Percentiles rank a stretch among this genome's conserved stretches.
Conservation (phyloP, 2,113 vertebrate species). For the Lagenorhynchus albirostris region DNA sequence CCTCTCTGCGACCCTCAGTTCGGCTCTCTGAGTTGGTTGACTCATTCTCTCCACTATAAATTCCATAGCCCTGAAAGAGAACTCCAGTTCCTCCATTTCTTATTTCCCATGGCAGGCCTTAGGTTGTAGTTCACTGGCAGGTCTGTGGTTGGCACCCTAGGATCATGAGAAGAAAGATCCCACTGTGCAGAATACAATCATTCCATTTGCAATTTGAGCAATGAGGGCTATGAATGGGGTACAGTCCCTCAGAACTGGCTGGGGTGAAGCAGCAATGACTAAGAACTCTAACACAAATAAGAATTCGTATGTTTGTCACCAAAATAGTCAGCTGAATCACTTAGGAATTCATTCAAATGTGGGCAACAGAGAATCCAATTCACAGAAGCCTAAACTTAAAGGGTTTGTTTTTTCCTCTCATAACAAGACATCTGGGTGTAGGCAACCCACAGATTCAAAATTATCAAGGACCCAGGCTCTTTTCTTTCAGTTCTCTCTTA, state of each 20-base stretch:
- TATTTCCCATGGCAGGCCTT: no score
- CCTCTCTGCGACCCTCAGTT: neutral
- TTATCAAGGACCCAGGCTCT: neutral
- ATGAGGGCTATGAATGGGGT: fast-evolving
- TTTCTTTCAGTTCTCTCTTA: neutral
- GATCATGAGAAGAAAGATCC: neutral
- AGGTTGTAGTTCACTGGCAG: neutral
- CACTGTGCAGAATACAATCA: neutral
- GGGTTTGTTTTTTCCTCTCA: neutral
- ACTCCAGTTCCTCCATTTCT: neutral
- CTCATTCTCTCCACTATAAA: neutral
- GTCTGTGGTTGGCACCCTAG: neutral
- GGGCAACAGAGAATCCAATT: neutral
- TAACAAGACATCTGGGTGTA: neutral
- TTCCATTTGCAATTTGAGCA: neutral
- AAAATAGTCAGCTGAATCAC: neutral
- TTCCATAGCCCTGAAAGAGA: neutral
- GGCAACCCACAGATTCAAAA: neutral
- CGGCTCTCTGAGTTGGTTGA: neutral
- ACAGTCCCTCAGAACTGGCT: neutral
- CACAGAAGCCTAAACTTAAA: neutral
- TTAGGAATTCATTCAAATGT: neutral
- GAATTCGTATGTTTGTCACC: neutral
- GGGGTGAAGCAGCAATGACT: neutral
- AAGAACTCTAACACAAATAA: neutral